Conservation (phyloP, 2,797 vertebrate species). For the Cirrhinus molitorella region DNA sequence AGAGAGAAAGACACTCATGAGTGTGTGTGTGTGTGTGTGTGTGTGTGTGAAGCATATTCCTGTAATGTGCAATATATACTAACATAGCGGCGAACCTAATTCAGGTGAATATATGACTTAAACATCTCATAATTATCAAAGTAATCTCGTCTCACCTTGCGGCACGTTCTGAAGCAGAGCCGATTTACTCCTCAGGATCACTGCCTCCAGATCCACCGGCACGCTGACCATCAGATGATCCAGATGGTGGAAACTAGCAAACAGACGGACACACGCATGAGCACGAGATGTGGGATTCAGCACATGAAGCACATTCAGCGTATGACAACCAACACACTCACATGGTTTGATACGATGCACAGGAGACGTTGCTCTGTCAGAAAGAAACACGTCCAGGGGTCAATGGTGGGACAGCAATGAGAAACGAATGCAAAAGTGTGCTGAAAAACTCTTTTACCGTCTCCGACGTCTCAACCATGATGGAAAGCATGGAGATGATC, state of each 20-base stretch:
- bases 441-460: slow-evolving; percentile 57
- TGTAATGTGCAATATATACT: background rate
- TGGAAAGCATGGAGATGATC: slow-evolving; percentile 61
- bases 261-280: slow-evolving; percentile 16
- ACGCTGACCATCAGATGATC: slow-evolving; percentile 61
- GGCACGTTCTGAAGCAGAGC: slow-evolving; percentile 62
- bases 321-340: slow-evolving; percentile 66
- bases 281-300: background rate
- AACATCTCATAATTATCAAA: background rate
- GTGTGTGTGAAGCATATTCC: background rate
- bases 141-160: slow-evolving; percentile 59
- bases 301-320: background rate
- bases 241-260: slow-evolving; percentile 70
- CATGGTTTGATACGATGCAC: slow-evolving; percentile 71
- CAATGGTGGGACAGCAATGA: background rate
- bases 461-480: slow-evolving; percentile 51
- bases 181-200: slow-evolving; percentile 60
- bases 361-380: slow-evolving; percentile 70
- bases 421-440: background rate
- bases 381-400: slow-evolving; percentile 7
- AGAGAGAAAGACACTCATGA: background rate
- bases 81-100: background rate
- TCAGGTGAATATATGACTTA: background rate
- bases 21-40: background rate
- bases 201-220: slow-evolving; percentile 38